phyloP scores from a whole-genome alignment of 64 coral and sea anemone species.

The Stichodactyla helianthus region DNA sequence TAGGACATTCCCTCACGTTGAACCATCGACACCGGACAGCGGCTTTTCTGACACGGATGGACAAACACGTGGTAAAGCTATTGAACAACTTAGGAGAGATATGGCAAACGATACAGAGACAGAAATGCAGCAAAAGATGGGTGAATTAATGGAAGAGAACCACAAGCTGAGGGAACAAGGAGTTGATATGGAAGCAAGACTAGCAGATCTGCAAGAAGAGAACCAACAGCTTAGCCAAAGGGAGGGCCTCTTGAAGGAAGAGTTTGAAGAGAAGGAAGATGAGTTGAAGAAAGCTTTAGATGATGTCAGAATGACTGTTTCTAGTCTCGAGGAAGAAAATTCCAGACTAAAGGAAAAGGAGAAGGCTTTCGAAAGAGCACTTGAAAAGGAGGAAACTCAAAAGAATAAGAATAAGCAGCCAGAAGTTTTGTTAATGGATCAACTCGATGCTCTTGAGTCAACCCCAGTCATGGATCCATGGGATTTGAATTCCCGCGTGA shows the following conservation, averaged over 20 bases:
- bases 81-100: conserved; percentile 10
- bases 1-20: not conserved
- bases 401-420: not conserved
- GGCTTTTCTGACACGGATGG: conserved; percentile 59
- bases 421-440: not conserved
- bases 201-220: conserved; percentile 13
- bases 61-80: conserved; percentile 9
- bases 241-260: conserved; percentile 13
- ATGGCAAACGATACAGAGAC: not conserved
- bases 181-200: conserved; percentile 12
- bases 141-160: conserved; percentile 21
- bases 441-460: conserved; percentile 20
- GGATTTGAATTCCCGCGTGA: not conserved
- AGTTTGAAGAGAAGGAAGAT: conserved; percentile 37
- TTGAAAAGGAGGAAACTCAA: conserved; percentile 9
- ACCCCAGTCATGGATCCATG: not conserved
- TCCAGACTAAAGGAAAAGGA: conserved; percentile 41
- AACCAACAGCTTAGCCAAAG: not conserved
- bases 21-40: conserved; percentile 74
- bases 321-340: conserved; percentile 30
- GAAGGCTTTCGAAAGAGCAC: conserved; percentile 14
- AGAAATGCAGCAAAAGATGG: not conserved
- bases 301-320: conserved; percentile 8
- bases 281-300: conserved; percentile 41
- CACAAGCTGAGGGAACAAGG: conserved; percentile 9